phyloP scores from a whole-genome alignment of 2,797 vertebrate genomes.

The Centroberyx gerrardi region DNA sequence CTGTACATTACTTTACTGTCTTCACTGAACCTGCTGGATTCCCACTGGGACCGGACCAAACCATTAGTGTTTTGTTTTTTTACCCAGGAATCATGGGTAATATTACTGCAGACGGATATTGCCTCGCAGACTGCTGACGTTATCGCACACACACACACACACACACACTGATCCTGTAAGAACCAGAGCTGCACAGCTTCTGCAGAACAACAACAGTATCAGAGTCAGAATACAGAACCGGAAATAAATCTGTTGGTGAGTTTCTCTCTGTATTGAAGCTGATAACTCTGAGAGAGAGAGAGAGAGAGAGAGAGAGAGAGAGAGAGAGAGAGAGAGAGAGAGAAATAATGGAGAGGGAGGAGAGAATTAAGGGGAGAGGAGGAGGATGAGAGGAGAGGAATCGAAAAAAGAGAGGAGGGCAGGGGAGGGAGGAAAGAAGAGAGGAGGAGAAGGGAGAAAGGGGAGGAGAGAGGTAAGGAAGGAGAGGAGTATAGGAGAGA shows the following conservation, averaged over 20 bases:
- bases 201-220: not conserved
- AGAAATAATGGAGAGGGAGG: too few relatives aligned
- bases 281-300: not conserved
- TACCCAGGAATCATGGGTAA: constrained; percentile 15
- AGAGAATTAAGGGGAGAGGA: too few relatives aligned
- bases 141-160: not conserved
- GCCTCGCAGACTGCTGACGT: constrained; percentile 12
- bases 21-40: constrained; percentile 10
- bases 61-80: constrained; percentile 24
- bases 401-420: too few relatives aligned
- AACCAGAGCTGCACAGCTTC: constrained; percentile 4
- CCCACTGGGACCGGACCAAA: constrained; percentile 14
- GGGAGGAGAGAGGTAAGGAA: too few relatives aligned
- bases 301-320: not conserved
- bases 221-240: too few relatives aligned
- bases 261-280: not conserved
- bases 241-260: too few relatives aligned
- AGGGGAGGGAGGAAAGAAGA: too few relatives aligned
- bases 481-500: too few relatives aligned
- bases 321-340: too few relatives aligned
- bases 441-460: too few relatives aligned
- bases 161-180: not conserved
- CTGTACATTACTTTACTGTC: not conserved
- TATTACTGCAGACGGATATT: constrained; percentile 17
- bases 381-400: too few relatives aligned